Percentiles rank a stretch among this genome's conserved stretches.
These are phyloP conservation scores for Paragorgia papillata DNA, from an alignment of 92 coral and sea anemone genomes.

Conservation along the genomic window DNA sequence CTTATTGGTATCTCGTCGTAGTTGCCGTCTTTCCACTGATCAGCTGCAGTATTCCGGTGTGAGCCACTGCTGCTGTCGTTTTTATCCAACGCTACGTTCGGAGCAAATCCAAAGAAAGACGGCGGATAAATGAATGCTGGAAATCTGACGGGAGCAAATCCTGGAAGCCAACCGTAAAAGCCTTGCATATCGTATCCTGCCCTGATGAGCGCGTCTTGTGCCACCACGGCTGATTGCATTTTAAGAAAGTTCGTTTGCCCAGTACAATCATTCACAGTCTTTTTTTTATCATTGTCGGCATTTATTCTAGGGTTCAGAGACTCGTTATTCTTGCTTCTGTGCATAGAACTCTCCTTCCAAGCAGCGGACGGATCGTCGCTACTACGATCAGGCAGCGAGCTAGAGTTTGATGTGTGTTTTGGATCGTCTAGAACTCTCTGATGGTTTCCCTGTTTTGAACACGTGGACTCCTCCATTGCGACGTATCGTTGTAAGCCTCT, in stretches of 20 bases:
- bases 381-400: background rate
- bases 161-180: conserved; percentile 34
- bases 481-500: background rate
- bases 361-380: background rate
- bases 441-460: background rate
- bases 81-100: background rate
- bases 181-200: conserved; percentile 10
- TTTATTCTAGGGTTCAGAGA: background rate
- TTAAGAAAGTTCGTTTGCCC: background rate
- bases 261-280: background rate
- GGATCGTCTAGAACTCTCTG: background rate
- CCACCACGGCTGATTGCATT: conserved; percentile 1
- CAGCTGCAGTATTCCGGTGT: background rate
- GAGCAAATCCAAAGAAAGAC: conserved; percentile 23
- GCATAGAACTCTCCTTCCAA: background rate
- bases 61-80: background rate
- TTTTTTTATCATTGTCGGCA: background rate
- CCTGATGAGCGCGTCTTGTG: background rate
- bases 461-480: background rate
- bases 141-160: conserved; percentile 14
- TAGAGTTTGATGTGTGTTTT: too few species aligned
- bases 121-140: conserved; percentile 36
- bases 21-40: background rate
- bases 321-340: background rate
- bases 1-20: background rate